Percentiles rank a stretch among this genome's conserved stretches.
phyloP scores from a whole-genome alignment of 2,113 vertebrate species.

The Terrapene triunguis region DNA sequence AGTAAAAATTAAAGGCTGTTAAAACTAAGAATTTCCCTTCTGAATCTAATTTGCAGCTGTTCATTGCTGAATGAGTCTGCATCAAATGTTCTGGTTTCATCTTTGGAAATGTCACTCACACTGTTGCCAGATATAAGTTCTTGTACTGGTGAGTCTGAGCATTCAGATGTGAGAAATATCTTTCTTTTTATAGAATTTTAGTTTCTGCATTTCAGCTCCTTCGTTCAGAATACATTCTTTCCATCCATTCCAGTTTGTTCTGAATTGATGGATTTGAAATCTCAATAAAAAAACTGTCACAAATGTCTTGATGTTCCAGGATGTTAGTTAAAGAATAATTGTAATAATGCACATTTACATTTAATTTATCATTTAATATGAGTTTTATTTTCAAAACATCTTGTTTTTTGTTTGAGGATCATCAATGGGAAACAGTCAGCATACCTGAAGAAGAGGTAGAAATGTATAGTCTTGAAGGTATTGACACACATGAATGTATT shows the following conservation, averaged over 20 bases:
- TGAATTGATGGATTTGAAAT: neutral
- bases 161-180: neutral
- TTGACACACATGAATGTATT: neutral
- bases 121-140: neutral
- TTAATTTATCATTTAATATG: neutral
- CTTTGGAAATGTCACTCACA: neutral
- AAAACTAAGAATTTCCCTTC: neutral
- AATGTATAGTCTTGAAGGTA: slow-evolving; percentile 91
- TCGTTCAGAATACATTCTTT: neutral
- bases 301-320: neutral
- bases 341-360: neutral
- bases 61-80: neutral
- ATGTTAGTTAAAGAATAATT: neutral
- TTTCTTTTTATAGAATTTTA: neutral
- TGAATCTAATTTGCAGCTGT: neutral
- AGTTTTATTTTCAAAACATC: neutral
- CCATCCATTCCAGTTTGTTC: neutral
- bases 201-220: neutral
- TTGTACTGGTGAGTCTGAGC: neutral
- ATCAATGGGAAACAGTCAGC: slow-evolving; percentile 93
- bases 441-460: slow-evolving; percentile 89
- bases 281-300: neutral
- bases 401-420: slow-evolving; percentile 80
- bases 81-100: neutral
- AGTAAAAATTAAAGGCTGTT: neutral